phyloP scores from a whole-genome alignment of 2,797 vertebrate species.

The Coccyzus lansbergi region DNA sequence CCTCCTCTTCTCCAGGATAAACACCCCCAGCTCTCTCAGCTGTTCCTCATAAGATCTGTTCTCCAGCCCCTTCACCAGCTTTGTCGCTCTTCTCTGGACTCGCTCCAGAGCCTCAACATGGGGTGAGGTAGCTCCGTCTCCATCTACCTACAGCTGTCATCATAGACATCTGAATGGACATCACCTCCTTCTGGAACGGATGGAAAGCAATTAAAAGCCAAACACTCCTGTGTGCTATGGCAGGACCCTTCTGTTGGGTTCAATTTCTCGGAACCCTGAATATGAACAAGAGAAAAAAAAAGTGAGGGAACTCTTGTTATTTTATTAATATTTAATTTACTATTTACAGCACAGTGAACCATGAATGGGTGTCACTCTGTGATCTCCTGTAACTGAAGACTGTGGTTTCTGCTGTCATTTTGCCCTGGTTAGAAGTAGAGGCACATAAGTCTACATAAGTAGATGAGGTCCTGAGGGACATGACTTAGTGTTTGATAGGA shows the following conservation, averaged over 20 bases:
- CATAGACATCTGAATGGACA: not conserved
- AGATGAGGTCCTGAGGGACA: no score
- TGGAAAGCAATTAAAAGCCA: not conserved
- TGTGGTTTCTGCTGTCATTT: not conserved
- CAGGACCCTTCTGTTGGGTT: accelerated
- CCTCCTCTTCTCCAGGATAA: no score
- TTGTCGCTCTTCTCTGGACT: no score
- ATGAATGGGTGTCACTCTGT: not conserved
- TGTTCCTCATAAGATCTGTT: no score
- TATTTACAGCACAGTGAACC: not conserved
- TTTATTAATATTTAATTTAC: not conserved
- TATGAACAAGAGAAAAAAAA: not conserved
- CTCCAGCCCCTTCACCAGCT: no score
- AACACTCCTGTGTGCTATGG: not conserved
- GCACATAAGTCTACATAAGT: no score
- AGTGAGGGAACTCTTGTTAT: not conserved
- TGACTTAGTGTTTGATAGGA: no score
- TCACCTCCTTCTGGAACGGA: not conserved
- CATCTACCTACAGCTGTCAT: not conserved
- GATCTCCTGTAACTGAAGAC: not conserved
- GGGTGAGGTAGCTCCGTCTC: not conserved
- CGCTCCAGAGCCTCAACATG: no score
- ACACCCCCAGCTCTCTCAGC: no score
- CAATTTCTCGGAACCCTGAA: not conserved
- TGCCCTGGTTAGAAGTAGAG: not conserved